Evolutionary conservation across 2,888 invertebrate species (phyloP).

Genomic region (Pimpla rufipes): DNA sequence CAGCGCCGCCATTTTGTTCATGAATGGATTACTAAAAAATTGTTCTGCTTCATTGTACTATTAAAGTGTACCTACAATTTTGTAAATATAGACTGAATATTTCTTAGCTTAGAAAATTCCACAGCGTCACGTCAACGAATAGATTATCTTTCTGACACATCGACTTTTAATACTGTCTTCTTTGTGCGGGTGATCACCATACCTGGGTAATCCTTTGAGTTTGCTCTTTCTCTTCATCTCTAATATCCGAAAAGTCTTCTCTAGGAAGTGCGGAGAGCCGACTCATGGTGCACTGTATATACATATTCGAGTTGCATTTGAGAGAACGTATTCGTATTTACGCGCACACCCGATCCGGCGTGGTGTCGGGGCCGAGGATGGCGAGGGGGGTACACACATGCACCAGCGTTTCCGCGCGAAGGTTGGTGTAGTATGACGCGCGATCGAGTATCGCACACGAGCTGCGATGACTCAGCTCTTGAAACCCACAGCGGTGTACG

Average conservation of each 20-base stretch:
- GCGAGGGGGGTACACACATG: conserved; percentile 28
- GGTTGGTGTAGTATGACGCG: conserved; percentile 77
- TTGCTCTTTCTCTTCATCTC: conserved; percentile 18
- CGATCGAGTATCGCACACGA: conserved; percentile 81
- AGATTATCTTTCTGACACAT: no score
- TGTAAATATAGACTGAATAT: no score
- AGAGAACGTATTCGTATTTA: conserved; percentile 20
- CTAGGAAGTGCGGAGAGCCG: conserved; percentile 8
- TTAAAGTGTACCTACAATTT: no score
- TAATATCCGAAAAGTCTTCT: conserved; percentile 1
- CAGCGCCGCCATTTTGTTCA: no score
- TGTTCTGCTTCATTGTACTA: no score
- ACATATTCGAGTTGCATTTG: conserved; percentile 11
- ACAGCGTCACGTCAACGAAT: no score
- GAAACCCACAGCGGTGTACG: conserved; percentile 69
- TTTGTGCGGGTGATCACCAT: no score
- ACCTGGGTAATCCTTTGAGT: conserved; percentile 29
- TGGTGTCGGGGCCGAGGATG: conserved; percentile 31
- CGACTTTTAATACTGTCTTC: no score
- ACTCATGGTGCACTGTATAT: neutral
- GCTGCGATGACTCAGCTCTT: conserved; percentile 81
- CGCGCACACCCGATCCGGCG: conserved; percentile 42
- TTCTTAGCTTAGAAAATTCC: no score
- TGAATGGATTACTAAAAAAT: no score
- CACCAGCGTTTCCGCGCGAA: conserved; percentile 62